phyloP scores from a whole-genome alignment of 1,140 invertebrate species.

The Bombus affinis region DNA sequence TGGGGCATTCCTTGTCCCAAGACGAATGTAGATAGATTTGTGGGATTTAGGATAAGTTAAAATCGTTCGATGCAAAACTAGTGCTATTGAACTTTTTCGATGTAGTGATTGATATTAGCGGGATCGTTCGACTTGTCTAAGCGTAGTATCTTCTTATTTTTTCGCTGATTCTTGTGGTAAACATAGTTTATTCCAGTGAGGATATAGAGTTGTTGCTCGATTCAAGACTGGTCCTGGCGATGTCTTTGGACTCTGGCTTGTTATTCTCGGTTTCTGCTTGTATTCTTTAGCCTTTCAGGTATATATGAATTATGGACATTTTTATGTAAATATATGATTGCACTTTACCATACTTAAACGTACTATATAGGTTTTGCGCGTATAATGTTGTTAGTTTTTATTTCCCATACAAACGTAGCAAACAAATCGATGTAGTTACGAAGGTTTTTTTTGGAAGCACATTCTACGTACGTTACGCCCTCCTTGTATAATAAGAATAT shows the following conservation, averaged over 20 bases:
- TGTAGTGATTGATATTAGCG: too few species aligned
- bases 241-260: not conserved
- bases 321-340: not conserved
- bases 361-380: not conserved
- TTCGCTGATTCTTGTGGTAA: too few species aligned
- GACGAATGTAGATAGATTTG: too few species aligned
- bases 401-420: not conserved
- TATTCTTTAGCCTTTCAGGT: not conserved
- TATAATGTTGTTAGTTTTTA: not conserved
- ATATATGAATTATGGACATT: slow-evolving; percentile 8
- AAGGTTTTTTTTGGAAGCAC: slow-evolving; percentile 3
- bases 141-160: too few species aligned
- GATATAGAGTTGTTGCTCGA: too few species aligned
- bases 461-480: slow-evolving; percentile 7
- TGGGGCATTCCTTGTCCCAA: too few species aligned
- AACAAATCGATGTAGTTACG: slow-evolving; percentile 27
- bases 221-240: not conserved
- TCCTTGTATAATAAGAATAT: slow-evolving; percentile 30
- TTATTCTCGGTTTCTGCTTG: not conserved
- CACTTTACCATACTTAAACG: not conserved
- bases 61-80: too few species aligned
- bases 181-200: too few species aligned
- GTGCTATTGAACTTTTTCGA: too few species aligned
- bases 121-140: too few species aligned
- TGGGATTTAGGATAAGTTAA: too few species aligned